These are phyloP conservation scores for Drosophila antonietae DNA, from an alignment of 2,888 invertebrate species.

Conservation along the genomic window DNA sequence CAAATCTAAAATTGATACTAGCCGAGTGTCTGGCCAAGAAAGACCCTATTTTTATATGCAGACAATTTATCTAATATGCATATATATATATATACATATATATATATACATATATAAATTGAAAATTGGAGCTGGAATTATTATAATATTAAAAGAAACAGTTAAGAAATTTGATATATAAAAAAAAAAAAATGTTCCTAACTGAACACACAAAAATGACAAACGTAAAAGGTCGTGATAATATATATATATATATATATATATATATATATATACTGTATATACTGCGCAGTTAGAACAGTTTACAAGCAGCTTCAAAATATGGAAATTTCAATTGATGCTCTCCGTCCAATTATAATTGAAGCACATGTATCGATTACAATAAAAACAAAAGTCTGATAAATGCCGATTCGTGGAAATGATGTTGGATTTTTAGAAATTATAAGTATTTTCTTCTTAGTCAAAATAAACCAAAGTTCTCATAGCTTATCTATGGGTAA, in stretches of 20 bases:
- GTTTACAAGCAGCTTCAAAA: slow-evolving; percentile 23
- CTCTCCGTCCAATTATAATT: background rate
- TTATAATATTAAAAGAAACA: background rate
- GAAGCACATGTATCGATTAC: slow-evolving; percentile 19
- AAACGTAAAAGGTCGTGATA: slow-evolving; percentile 24
- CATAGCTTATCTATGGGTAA: slow-evolving; percentile 38
- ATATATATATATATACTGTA: background rate
- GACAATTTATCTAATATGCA: too few species aligned
- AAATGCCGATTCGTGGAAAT: slow-evolving; percentile 12
- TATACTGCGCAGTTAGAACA: background rate
- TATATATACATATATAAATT: too few species aligned
- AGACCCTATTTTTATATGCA: background rate
- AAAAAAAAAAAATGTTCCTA: background rate
- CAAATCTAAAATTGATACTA: slow-evolving; percentile 3
- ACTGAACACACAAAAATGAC: background rate
- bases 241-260: slow-evolving; percentile 3
- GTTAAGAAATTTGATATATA: too few species aligned
- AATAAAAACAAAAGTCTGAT: slow-evolving; percentile 2
- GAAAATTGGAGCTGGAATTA: background rate
- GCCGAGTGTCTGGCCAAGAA: background rate
- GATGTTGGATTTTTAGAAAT: background rate
- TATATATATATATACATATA: too few species aligned
- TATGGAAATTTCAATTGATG: slow-evolving; percentile 2
- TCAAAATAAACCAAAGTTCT: background rate
- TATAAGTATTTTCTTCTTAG: background rate